Evolutionary conservation across 2,797 vertebrate species (phyloP), one percentile per base, ranked within the genome.

Genomic region (Muscicapa comitata): DNA sequence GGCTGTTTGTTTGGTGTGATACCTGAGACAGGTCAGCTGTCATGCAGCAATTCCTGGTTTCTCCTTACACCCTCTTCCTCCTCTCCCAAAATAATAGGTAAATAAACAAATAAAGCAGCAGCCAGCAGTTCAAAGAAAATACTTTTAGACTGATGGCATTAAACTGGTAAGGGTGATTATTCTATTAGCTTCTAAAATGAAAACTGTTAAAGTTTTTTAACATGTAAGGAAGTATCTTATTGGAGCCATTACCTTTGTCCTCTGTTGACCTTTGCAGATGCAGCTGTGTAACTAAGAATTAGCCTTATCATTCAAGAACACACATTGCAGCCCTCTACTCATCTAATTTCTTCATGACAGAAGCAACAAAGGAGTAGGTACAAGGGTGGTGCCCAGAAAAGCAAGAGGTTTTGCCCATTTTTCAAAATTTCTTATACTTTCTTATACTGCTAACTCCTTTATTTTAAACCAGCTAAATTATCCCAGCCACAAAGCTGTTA

Each of bases 261-360:
- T 81, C 33, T 86, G 19, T 21, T 89, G 78, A 88, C 81, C 74
- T 86, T 91, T 53, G 68, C 57, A 84, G 77, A 80, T 68, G 61
- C 45, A 89, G 61, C 70, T 81, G 38, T 84, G 38, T 86, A 67
- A 57, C 53, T 63, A 93, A 71, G 83, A 95, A 83, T 89, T 73
- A 87, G 71, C 38, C 55, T 93, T 78, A 84, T 95, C 86, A 76
- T 70, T 62, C 24, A 58, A 25, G 43, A 94, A 24, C 54, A 87
- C 72, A 80, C 76, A 58, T 28, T 88, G 33, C 53, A 68, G 65
- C 57, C 74, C 59, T 33, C 90, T 92, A 21, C 43, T 51, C 55
- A 7, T 15, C 58, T 38, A 25, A 74, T 25, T 92, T 35, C 78
- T 93, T 74, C 65, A 38, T 7, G n/a, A 42, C 58, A 40, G 54